These are phyloP conservation scores for Brenthis daphne DNA, from an alignment of 2,888 invertebrate genomes.

Conservation along the genomic window DNA sequence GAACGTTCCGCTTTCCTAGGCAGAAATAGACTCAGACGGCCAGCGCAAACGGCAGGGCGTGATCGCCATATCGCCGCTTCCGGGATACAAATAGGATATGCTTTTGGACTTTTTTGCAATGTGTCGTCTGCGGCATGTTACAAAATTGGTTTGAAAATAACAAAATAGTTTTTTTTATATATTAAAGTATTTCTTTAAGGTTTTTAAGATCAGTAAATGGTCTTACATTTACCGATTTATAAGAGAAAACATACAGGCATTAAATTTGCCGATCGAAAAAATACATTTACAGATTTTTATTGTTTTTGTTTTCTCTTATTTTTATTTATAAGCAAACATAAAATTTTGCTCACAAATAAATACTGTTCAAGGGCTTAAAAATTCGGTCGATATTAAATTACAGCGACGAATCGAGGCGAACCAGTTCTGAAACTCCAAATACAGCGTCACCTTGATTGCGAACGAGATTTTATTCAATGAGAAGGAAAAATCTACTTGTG, in stretches of 20 bases:
- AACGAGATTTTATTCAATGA: conserved; percentile 38
- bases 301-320: too few relatives aligned
- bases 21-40: conserved; percentile 68
- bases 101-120: conserved; percentile 36
- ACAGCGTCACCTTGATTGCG: conserved; percentile 50
- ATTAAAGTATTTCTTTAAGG: too few relatives aligned
- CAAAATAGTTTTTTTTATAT: too few relatives aligned
- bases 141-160: too few relatives aligned
- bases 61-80: conserved; percentile 70
- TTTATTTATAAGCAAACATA: too few relatives aligned
- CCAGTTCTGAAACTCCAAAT: conserved; percentile 43
- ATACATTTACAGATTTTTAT: too few relatives aligned
- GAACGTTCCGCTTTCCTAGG: conserved; percentile 74
- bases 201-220: too few relatives aligned
- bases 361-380: conserved; percentile 15
- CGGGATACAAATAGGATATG: conserved; percentile 55
- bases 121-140: conserved; percentile 19
- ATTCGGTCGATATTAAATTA: conserved; percentile 28
- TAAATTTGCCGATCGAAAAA: too few relatives aligned
- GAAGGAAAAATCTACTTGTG: neutral
- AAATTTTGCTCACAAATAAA: neutral
- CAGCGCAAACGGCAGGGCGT: conserved; percentile 56
- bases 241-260: too few relatives aligned
- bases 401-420: conserved; percentile 28
- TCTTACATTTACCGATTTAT: too few relatives aligned